Evolutionary conservation across 2,888 invertebrate genomes (phyloP), one percentile per base, ranked within the genome.

Genomic region (Caenorhabditis sinica): DNA sequence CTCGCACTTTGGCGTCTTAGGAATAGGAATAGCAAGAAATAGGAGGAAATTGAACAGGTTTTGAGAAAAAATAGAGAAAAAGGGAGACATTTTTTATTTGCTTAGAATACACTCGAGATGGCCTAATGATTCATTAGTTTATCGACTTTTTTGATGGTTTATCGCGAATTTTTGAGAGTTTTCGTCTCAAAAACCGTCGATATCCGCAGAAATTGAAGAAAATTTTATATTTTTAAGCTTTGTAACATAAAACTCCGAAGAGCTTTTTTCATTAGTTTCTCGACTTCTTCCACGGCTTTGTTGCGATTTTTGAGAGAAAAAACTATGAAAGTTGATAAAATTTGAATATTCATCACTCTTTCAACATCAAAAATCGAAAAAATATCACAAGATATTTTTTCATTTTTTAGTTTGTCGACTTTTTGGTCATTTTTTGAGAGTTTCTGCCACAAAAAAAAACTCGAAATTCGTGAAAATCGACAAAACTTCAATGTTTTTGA

Each of bases 71-170:
- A 49, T 40, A 40, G 40, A 20, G 49, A 17, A n/a, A n/a, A n/a
- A n/a, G 13, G 68, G 61, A 58, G 68, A 36, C 51, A 11, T 5
- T 36, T n/a, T 25, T 1, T 77, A 53, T 71, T 77, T 71, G 71
- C 71, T 53, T 51, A 77, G 77, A 71, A 77, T 61, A 77, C 76
- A 76, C 68, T 76, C 45, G 30, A 76, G 68, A 76, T 60, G 15
- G 58, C 56, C n/a, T 36, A 53, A 71, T 77, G 69, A 68, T 53
- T 76, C 71, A 71, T 49, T 17, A 40, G 6, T n/a, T 40, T 71
- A 77, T 23, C 43, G 43, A 25, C 8, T 28, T 43, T 40, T 36
- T n/a, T 53, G 40, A 13, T 40, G 11, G 4, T 13, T 40, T 49
- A 20, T n/a, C 2, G 2, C 49, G 49, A 43, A 43, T 11, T 43